Evolutionary conservation across 2,113 vertebrate species (phyloP), one percentile per base, ranked within the genome.

Genomic region (Trichomycterus rosablanca): DNA sequence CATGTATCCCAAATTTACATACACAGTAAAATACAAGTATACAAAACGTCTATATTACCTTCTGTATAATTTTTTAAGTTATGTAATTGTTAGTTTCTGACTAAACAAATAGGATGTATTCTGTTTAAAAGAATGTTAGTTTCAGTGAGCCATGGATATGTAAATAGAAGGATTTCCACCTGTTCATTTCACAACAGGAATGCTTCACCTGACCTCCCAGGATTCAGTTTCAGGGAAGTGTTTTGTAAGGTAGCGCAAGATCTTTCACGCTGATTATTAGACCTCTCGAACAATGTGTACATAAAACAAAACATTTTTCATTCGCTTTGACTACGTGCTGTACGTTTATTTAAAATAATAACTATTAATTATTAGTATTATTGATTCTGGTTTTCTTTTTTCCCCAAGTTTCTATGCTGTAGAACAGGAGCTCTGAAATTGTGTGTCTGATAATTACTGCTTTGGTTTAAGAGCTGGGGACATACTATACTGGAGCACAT

Each of bases 401-500:
- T n/a, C n/a, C n/a, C n/a, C n/a, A n/a, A n/a, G n/a, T n/a, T n/a
- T n/a, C n/a, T n/a, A n/a, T n/a, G n/a, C n/a, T n/a, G n/a, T n/a
- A n/a, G n/a, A n/a, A 10, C 18, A 43, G 22, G 20, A 24, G 26
- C 28, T 46, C 55, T 30, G 75, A 80, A 78, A 63, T 59, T 34
- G 22, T 66, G 20, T 23, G 35, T 67, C 44, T 44, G 43, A 63
- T 75, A 46, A 67, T 46, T 54, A 60, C 32, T 44, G n/a, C n/a
- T 63, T 69, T 42, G 52, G 22, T 66, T 48, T 32, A 39, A 61
- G 65, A 49, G 46, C 39, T 58, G 53, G 62, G 68, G 67, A 66
- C 72, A 76, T 74, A 71, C 68, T 81, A 83, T 76, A 71, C 80
- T 71, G 44, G 26, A 59, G 64, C 69, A 66, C 75, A 75, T 86